These are phyloP conservation scores for Lacerta agilis DNA, from an alignment of 2,797 vertebrate genomes.

Conservation along the genomic window DNA sequence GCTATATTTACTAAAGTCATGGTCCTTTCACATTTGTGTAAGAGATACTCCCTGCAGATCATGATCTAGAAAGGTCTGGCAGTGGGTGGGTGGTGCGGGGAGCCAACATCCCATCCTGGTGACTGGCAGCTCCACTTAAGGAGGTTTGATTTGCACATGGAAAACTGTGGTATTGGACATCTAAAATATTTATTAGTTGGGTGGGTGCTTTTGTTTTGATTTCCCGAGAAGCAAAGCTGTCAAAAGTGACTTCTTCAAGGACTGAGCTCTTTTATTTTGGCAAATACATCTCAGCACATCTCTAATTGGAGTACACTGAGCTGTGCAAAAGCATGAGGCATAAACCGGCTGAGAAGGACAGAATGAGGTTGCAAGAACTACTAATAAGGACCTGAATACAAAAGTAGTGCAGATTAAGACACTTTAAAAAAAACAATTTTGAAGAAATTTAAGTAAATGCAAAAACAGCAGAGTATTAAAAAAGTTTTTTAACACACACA, in stretches of 20 bases:
- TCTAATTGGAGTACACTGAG: conserved; percentile 14
- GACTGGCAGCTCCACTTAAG: background rate
- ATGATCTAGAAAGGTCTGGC: background rate
- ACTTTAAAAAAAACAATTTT: too few species aligned
- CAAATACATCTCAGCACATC: background rate
- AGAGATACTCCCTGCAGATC: background rate
- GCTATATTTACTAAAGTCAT: too few species aligned
- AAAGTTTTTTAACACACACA: too few species aligned
- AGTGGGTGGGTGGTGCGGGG: background rate
- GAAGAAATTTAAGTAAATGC: too few species aligned
- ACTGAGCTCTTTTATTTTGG: background rate
- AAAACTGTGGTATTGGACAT: background rate
- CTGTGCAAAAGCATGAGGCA: background rate
- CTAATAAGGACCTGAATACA: background rate
- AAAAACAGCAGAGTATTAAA: background rate
- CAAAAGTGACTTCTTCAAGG: background rate
- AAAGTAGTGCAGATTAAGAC: background rate
- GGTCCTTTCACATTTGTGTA: background rate
- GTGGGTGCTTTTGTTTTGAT: background rate
- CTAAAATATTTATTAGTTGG: background rate
- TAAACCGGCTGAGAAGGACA: background rate
- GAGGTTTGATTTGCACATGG: background rate
- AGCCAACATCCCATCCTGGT: background rate
- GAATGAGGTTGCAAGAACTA: conserved; percentile 13
- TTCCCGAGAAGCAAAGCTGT: background rate